These are phyloP conservation scores for Periophthalmus modestus DNA, from an alignment of 2,113 vertebrate genomes.

Conservation along the genomic window DNA sequence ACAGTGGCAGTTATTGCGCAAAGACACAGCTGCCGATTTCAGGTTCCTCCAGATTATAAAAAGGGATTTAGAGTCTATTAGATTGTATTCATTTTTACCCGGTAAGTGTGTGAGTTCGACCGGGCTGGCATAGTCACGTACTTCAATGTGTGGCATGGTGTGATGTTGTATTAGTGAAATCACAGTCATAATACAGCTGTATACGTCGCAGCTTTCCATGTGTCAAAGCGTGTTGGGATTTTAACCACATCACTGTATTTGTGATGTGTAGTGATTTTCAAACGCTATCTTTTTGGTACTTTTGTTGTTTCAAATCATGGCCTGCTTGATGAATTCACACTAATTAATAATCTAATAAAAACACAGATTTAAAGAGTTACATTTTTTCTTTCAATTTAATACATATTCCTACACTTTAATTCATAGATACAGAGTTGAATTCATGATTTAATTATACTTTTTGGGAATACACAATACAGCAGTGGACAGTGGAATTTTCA, in stretches of 20 bases:
- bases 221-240: neutral
- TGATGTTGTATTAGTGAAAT: neutral
- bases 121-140: neutral
- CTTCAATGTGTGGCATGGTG: neutral
- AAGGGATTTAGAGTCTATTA: neutral
- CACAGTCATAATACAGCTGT: neutral
- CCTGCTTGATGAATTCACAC: neutral
- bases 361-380: neutral
- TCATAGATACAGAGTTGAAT: neutral
- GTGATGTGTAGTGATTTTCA: neutral
- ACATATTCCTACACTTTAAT: neutral
- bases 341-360: neutral
- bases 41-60: conserved; percentile 43
- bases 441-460: neutral
- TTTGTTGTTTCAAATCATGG: neutral
- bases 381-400: neutral
- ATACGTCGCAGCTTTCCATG: neutral
- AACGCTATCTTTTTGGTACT: neutral
- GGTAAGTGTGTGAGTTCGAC: neutral
- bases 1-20: conserved; percentile 73
- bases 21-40: conserved; percentile 72
- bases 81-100: neutral
- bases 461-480: neutral
- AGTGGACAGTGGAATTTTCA: neutral
- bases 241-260: neutral